These are phyloP conservation scores for Perccottus glenii DNA, from an alignment of 2,113 vertebrate genomes.

Conservation along the genomic window DNA sequence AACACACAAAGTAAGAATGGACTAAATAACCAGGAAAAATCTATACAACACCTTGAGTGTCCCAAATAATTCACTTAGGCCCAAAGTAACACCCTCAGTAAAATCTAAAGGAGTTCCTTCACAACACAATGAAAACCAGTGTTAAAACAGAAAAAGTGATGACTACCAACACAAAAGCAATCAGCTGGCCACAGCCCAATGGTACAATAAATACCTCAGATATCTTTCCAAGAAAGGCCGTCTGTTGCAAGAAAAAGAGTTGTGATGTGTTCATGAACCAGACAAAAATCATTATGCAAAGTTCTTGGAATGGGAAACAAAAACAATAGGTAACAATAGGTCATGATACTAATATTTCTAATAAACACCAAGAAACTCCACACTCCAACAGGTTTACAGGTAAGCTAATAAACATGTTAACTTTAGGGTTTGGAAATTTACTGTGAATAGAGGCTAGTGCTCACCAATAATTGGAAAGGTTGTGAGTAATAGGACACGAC, in stretches of 20 bases:
- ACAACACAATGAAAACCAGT: slow-evolving; percentile 29
- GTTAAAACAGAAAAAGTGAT: slow-evolving; percentile 17
- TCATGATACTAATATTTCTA: background rate
- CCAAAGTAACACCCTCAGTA: too few relatives aligned
- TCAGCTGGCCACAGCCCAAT: slow-evolving; percentile 47
- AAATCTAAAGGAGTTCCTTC: slow-evolving; percentile 2
- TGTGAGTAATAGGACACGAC: slow-evolving; percentile 4
- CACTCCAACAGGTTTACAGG: background rate
- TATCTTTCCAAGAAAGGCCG: slow-evolving; percentile 80
- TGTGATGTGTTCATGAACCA: slow-evolving; percentile 30
- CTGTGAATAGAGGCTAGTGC: background rate
- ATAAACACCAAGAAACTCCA: slow-evolving; percentile 9
- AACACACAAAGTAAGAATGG: background rate
- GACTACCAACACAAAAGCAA: slow-evolving; percentile 67
- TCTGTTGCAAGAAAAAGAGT: slow-evolving; percentile 75
- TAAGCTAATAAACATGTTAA: background rate
- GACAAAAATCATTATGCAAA: slow-evolving; percentile 26
- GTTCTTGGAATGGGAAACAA: slow-evolving; percentile 17
- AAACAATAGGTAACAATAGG: background rate
- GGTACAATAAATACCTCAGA: slow-evolving; percentile 82
- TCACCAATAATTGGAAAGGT: slow-evolving; percentile 34
- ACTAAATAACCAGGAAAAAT: too few relatives aligned
- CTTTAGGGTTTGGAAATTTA: slow-evolving; percentile 6
- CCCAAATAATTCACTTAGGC: background rate
- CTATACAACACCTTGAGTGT: background rate